phyloP scores from a whole-genome alignment of 2,888 invertebrate species.

The Stenolophus ochropezus region DNA sequence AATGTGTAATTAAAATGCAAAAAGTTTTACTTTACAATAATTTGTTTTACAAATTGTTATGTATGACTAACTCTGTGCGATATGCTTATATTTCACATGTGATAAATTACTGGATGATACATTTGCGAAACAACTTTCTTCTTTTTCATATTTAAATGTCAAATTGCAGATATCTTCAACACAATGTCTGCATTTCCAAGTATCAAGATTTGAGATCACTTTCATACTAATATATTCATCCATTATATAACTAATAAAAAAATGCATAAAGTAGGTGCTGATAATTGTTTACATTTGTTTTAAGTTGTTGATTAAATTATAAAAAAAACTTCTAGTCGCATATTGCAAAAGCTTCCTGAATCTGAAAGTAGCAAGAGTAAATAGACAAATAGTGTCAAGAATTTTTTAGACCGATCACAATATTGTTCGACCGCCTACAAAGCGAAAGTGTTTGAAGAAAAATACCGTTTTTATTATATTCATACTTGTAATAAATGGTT shows the following conservation, averaged over 20 bases:
- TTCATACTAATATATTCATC: conserved; percentile 16
- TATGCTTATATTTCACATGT: neutral
- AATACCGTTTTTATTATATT: conserved; percentile 40
- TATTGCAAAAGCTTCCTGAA: conserved; percentile 15
- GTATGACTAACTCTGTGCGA: neutral
- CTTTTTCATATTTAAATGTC: conserved; percentile 17
- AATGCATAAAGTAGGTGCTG: neutral
- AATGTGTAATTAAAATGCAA: neutral
- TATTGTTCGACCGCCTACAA: conserved; percentile 42
- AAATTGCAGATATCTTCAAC: conserved; percentile 6
- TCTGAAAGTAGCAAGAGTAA: conserved; percentile 23
- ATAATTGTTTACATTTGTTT: conserved; percentile 34
- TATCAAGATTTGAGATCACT: conserved; percentile 11
- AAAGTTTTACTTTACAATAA: neutral
- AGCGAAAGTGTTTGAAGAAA: conserved; percentile 55
- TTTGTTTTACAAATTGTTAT: conserved; percentile 15
- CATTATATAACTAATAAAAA: neutral
- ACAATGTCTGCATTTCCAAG: neutral
- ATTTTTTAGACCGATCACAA: conserved; percentile 20
- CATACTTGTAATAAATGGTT: conserved; percentile 41
- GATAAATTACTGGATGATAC: conserved; percentile 2
- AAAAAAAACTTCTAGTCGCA: conserved; percentile 40
- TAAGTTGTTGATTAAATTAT: neutral
- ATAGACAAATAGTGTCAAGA: conserved; percentile 30
- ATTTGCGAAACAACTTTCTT: conserved; percentile 28